Evolutionary conservation across 2,113 vertebrate species (phyloP).

Genomic region (Odocoileus virginianus): DNA sequence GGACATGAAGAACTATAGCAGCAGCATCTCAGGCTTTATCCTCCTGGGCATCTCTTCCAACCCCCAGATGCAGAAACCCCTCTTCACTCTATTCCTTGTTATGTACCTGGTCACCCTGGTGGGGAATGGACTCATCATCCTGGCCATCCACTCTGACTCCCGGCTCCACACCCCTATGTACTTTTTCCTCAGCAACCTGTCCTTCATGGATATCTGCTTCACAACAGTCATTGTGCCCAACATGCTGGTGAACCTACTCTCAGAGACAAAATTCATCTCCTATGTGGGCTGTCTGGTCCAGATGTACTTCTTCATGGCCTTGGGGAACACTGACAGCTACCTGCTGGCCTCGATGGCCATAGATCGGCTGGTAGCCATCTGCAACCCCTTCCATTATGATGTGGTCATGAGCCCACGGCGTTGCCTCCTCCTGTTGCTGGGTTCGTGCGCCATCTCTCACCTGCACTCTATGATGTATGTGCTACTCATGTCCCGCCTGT

Average conservation of each 20-base stretch:
- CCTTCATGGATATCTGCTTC: not conserved
- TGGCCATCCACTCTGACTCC: not conserved
- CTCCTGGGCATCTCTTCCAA: not conserved
- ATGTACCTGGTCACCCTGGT: not conserved
- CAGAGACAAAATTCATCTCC: not conserved
- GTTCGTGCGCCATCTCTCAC: not conserved
- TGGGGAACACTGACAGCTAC: not conserved
- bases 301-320: not conserved
- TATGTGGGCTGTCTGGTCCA: rapidly evolving
- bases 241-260: not conserved
- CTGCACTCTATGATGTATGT: not conserved
- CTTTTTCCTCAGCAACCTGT: not conserved
- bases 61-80: not conserved
- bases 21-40: not conserved
- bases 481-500: not conserved
- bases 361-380: not conserved
- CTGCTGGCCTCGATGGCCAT: not conserved
- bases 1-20: not conserved
- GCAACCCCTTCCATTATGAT: not conserved
- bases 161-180: not conserved
- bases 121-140: not conserved
- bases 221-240: not conserved
- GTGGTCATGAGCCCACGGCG: not conserved
- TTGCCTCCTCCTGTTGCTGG: not conserved
- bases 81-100: rapidly evolving